A percentile compares a stretch with the other conserved stretches of the same genome.
Conservation (phyloP, 2,797 vertebrate species). For the Premnoplex brunnescens region DNA sequence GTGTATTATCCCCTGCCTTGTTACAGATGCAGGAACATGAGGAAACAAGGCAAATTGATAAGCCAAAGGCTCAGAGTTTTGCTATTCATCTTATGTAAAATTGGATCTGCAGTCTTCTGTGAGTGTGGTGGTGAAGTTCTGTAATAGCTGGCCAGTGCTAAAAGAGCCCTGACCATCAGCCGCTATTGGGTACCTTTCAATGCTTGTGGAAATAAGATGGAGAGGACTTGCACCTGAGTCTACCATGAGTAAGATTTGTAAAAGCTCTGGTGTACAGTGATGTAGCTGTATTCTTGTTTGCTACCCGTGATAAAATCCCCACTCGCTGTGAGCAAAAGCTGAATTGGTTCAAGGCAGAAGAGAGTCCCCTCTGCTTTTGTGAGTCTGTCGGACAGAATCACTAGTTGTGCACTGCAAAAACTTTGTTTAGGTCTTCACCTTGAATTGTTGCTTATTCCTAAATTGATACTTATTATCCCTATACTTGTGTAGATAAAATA, state of each 20-base stretch:
- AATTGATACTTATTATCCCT: background rate
- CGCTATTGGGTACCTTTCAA: background rate
- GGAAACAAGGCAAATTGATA: background rate
- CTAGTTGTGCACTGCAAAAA: background rate
- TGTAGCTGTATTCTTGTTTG: background rate
- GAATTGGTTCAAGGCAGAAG: background rate
- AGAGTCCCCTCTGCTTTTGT: background rate
- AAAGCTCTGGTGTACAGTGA: background rate
- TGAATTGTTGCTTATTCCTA: background rate
- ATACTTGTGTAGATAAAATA: background rate
- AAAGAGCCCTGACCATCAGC: background rate
- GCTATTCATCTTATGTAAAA: background rate
- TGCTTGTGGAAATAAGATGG: background rate
- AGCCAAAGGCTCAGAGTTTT: background rate
- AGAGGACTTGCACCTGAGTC: background rate
- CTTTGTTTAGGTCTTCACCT: background rate
- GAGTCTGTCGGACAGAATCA: background rate
- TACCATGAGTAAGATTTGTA: background rate
- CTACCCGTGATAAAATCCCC: background rate
- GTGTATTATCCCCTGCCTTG: constrained; percentile 1
- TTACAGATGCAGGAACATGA: background rate
- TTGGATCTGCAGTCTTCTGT: background rate
- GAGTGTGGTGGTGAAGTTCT: background rate
- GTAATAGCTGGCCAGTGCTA: background rate
- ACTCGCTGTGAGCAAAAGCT: background rate